Evolutionary conservation across 1,140 invertebrate species (phyloP).

Genomic region (Bemisia tabaci): DNA sequence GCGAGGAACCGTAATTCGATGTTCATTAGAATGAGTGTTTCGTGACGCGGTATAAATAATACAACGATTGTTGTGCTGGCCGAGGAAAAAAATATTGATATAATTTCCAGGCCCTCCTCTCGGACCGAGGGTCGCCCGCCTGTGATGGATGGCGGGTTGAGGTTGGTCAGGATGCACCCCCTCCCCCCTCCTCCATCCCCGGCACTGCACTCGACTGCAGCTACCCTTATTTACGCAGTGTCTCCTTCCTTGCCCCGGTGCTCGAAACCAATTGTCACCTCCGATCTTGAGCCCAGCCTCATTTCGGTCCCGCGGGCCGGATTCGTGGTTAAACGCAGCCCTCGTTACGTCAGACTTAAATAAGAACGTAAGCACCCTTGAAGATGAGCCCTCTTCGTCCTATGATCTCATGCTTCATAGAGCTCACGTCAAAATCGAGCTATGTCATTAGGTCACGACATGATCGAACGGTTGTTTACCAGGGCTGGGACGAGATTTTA

Average conservation of each 20-base stretch:
- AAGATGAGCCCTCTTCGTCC: too few relatives aligned
- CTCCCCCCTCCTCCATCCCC: background rate
- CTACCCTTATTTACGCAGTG: background rate
- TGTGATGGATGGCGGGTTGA: background rate
- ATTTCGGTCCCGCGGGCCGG: too few relatives aligned
- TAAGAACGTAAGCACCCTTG: too few relatives aligned
- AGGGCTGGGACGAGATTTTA: too few relatives aligned
- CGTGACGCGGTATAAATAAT: background rate
- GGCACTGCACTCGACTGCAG: background rate
- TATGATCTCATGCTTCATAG: too few relatives aligned
- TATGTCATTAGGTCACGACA: too few relatives aligned
- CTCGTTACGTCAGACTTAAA: too few relatives aligned
- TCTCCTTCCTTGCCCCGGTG: background rate
- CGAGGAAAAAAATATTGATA: background rate
- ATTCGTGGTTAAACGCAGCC: too few relatives aligned
- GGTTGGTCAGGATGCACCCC: background rate
- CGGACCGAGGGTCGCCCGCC: too few relatives aligned
- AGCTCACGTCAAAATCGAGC: too few relatives aligned
- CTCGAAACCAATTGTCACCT: background rate
- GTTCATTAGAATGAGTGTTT: background rate
- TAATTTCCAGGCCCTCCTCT: background rate
- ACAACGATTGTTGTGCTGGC: background rate
- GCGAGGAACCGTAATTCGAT: background rate
- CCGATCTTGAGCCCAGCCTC: too few relatives aligned
- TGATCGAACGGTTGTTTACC: too few relatives aligned